These are phyloP conservation scores for Psittacula echo DNA, from an alignment of 2,797 vertebrate species.

Conservation along the genomic window DNA sequence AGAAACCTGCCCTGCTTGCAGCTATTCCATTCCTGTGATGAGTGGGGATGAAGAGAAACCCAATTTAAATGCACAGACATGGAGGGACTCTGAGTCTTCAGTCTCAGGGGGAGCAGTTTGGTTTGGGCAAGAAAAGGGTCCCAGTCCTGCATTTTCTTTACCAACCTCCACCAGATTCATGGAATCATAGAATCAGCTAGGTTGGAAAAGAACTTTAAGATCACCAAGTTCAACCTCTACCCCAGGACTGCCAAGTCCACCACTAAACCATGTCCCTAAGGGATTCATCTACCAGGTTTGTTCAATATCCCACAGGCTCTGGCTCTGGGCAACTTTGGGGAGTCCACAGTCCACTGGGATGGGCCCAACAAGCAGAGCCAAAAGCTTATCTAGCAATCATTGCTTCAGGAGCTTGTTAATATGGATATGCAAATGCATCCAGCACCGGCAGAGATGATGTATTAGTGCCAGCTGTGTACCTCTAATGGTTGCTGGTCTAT, in stretches of 20 bases:
- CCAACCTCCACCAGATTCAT: neutral
- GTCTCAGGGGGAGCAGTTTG: neutral
- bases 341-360: accelerated
- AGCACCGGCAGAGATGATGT: neutral
- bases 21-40: accelerated
- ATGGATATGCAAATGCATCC: neutral
- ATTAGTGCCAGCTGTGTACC: constrained; percentile 3
- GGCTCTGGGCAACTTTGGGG: neutral
- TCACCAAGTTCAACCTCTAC: neutral
- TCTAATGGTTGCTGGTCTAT: neutral
- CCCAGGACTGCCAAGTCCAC: neutral
- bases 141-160: neutral
- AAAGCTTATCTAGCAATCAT: neutral
- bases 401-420: neutral
- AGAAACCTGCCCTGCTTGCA: neutral
- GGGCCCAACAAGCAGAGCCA: neutral
- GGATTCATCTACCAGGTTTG: neutral
- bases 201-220: neutral
- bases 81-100: neutral
- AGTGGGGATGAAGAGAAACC: neutral
- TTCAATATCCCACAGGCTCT: neutral
- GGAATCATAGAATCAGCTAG: neutral
- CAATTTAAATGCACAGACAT: neutral
- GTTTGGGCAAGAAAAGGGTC: neutral
- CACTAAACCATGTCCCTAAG: neutral